Evolutionary conservation across 2,888 invertebrate genomes (phyloP), one percentile per base, ranked within the genome.

Genomic region (Hyposoter dolosus): DNA sequence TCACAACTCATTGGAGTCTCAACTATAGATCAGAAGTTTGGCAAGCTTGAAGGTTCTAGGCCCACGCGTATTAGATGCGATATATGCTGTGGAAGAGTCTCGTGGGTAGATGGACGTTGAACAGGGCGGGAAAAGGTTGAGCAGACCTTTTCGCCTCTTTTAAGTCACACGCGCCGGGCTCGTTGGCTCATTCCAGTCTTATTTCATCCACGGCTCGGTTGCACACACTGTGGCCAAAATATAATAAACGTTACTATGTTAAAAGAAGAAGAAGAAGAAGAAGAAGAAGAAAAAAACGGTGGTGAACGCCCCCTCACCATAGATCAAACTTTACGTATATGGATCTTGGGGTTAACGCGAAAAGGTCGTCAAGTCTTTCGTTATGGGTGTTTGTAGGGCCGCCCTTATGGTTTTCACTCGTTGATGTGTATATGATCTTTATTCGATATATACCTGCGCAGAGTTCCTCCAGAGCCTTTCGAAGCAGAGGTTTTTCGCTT

Each of bases 201-300:
- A 50, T 79, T 74, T 83, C 68, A 63, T 66, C 63, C 75, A 69
- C 83, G 63, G 47, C 56, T 76, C 68, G 79, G 88, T 87, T 88
- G 85, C 88, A 88, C 87, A 88, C 84, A 83, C 85, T 83, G 87
- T 90, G 83, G 88, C 90, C 89, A 90, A 81, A 81, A 91, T 91
- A 91, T 91, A 93, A 92, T 91, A 91, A 92, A 93, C 89, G 91
- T 91, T 92, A 91, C 93, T 91, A 91, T 91, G 92, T 92, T 91
- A 91, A 91, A 60, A 50, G 47, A 50, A 4, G n/a, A 50, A 50
- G 47, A 50, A 50, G 4, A n/a, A 50, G 4, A n/a, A 50, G 47
- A 50, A 4, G 17, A n/a, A 47, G 45, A 45, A 56, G 53, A 56
- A 12, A 50, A 47, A 89, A 90, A 77, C 90, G 90, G 87, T 88